Conservation (phyloP, 2,888 invertebrate genomes). For the Tipula helvola region DNA sequence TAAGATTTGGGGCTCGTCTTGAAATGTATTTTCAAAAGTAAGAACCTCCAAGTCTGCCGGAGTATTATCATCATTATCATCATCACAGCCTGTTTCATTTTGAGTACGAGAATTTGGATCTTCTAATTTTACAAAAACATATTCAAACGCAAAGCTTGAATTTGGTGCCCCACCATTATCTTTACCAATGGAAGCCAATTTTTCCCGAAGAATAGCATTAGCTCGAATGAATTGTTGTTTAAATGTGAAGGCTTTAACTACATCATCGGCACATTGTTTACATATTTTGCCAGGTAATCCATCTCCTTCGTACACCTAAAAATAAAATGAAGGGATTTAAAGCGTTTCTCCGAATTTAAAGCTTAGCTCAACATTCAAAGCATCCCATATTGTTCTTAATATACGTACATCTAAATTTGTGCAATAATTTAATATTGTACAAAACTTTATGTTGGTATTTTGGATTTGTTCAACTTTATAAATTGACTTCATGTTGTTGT, state of each 20-base stretch:
- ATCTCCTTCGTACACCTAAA: constrained; percentile 22
- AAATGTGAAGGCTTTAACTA: constrained; percentile 24
- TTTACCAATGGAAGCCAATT: constrained; percentile 13
- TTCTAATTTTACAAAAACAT: background rate
- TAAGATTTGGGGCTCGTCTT: background rate
- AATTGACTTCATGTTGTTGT: background rate
- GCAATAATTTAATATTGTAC: background rate
- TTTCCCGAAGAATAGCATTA: constrained; percentile 22
- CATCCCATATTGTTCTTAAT: no score
- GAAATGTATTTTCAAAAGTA: background rate
- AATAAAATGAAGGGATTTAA: no score
- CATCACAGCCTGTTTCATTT: background rate
- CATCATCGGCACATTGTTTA: constrained; percentile 20
- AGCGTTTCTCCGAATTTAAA: background rate
- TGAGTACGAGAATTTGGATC: background rate
- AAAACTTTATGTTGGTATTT: constrained; percentile 5
- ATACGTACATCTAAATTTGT: constrained; percentile 4
- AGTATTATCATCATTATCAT: background rate
- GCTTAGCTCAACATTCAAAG: background rate
- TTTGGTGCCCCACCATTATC: background rate
- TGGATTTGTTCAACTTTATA: background rate
- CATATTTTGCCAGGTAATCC: constrained; percentile 27
- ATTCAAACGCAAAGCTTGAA: background rate
- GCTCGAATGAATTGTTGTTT: constrained; percentile 24
- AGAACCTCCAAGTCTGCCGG: background rate